Conservation (phyloP, 2,113 vertebrate genomes). For the Siniperca chuatsi region DNA sequence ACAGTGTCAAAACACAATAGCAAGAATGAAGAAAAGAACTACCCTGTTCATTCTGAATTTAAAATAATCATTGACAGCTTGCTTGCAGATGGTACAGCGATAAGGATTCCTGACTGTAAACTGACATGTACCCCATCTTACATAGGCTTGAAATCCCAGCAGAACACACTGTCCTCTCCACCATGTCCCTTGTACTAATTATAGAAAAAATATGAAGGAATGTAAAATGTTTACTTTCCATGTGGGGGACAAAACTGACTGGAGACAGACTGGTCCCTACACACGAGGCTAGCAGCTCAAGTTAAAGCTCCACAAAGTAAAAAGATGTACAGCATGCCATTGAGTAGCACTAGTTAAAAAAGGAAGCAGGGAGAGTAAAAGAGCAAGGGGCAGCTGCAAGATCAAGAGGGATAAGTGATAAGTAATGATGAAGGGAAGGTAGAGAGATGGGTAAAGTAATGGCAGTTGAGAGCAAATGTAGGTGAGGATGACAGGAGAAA, state of each 20-base stretch:
- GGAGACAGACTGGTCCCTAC: neutral
- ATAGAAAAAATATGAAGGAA: neutral
- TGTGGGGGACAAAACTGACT: neutral
- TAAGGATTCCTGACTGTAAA: conserved; percentile 10
- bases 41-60: conserved; percentile 7
- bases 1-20: neutral
- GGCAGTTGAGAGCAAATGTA: conserved; percentile 16
- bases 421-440: neutral
- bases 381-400: neutral
- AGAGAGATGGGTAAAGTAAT: neutral
- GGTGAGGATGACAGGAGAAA: conserved; percentile 5
- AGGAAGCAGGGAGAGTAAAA: neutral
- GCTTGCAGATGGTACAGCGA: conserved; percentile 25
- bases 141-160: conserved; percentile 26
- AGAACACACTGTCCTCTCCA: conserved; percentile 35
- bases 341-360: neutral
- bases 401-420: conserved; percentile 19
- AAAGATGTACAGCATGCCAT: neutral
- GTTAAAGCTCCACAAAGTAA: neutral
- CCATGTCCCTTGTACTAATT: conserved; percentile 17
- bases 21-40: neutral
- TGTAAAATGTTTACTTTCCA: conserved; percentile 7
- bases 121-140: conserved; percentile 12
- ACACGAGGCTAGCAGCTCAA: neutral
- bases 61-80: conserved; percentile 32